These are phyloP conservation scores for Myodes glareolus DNA, from an alignment of 2,113 vertebrate genomes.

Conservation along the genomic window DNA sequence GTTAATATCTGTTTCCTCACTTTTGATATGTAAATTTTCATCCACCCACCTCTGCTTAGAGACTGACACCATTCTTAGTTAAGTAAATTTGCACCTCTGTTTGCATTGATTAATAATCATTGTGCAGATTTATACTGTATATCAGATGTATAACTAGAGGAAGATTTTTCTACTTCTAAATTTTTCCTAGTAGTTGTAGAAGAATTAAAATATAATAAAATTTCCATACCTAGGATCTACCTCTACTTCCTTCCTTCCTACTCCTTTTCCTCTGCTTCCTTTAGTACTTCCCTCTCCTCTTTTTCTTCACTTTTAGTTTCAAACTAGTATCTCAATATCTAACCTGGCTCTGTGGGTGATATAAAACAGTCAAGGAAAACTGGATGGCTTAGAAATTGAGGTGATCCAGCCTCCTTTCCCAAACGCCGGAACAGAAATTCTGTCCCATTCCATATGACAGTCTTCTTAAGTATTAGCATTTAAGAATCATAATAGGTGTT, in stretches of 20 bases:
- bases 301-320: neutral
- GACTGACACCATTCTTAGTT: neutral
- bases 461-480: neutral
- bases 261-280: too few species aligned
- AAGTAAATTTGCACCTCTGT: neutral
- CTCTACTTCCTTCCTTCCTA: neutral
- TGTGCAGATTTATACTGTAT: neutral
- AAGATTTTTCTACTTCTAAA: neutral
- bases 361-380: neutral
- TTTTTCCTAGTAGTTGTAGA: neutral
- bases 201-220: neutral
- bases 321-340: neutral
- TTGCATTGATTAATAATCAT: neutral
- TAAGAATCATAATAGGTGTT: neutral
- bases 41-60: neutral
- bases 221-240: neutral
- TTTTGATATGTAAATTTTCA: neutral
- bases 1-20: neutral
- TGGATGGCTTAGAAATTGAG: neutral
- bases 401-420: too few species aligned
- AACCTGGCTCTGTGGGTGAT: neutral
- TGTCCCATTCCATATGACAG: too few species aligned
- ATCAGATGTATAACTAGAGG: neutral
- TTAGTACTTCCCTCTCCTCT: neutral
- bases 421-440: neutral